Conservation (phyloP, 1,140 invertebrate species). For the Bombus pascuorum region DNA sequence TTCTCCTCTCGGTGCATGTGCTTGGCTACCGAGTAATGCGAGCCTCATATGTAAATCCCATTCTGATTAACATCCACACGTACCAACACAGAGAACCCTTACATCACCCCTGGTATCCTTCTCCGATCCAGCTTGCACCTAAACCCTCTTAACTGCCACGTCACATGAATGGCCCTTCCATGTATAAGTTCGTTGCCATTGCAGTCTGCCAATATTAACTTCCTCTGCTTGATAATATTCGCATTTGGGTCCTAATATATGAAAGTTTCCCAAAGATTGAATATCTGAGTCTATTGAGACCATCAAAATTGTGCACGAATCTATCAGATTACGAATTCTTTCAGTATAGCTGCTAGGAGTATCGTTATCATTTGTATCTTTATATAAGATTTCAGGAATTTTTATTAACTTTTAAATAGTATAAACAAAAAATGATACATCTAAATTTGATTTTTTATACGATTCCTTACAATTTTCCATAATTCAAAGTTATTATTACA, state of each 20-base stretch:
- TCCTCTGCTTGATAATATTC: not conserved
- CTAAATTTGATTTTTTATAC: no score
- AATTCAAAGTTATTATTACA: no score
- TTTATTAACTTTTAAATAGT: not conserved
- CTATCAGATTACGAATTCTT: not conserved
- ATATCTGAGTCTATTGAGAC: not conserved
- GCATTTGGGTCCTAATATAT: not conserved
- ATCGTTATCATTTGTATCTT: not conserved
- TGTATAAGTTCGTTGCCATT: conserved; percentile 29
- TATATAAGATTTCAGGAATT: not conserved
- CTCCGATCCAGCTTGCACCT: conserved; percentile 44
- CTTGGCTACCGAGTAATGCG: conserved; percentile 69
- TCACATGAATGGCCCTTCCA: conserved; percentile 17
- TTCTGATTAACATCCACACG: conserved; percentile 75
- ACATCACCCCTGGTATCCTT: conserved; percentile 51
- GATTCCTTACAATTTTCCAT: no score
- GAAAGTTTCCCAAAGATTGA: not conserved
- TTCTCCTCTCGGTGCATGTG: conserved; percentile 71
- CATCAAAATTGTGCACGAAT: not conserved
- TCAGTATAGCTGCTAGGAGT: not conserved
- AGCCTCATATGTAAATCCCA: conserved; percentile 74
- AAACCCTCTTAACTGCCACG: conserved; percentile 63
- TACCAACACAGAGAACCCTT: conserved; percentile 60
- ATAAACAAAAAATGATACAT: not conserved
- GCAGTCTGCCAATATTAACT: conserved; percentile 40